A percentile compares a stretch with the other conserved stretches of the same genome.
These are phyloP conservation scores for Netelia fuscicornis DNA, from an alignment of 2,888 invertebrate genomes.

Conservation along the genomic window DNA sequence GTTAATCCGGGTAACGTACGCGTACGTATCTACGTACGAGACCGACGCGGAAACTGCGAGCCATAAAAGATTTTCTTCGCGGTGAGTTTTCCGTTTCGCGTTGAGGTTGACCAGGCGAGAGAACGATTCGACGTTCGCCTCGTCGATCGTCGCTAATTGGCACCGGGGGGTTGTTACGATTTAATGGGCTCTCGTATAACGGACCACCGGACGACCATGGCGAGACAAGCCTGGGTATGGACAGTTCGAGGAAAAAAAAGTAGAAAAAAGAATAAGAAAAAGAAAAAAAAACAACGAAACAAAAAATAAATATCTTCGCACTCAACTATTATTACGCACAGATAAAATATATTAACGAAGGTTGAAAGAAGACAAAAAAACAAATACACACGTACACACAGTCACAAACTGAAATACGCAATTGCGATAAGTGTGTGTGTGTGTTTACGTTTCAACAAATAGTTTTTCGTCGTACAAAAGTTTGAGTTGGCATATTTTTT, in stretches of 20 bases:
- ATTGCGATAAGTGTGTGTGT: background rate
- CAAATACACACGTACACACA: background rate
- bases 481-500: background rate
- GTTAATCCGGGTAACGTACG: background rate
- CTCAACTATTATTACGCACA: slow-evolving; percentile 25
- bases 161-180: slow-evolving; percentile 57
- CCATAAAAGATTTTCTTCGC: slow-evolving; percentile 1
- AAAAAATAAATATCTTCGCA: slow-evolving; percentile 9
- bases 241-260: background rate
- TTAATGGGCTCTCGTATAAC: slow-evolving; percentile 59
- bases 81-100: slow-evolving; percentile 12
- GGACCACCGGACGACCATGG: slow-evolving; percentile 49
- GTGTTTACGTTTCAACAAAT: background rate
- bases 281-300: background rate
- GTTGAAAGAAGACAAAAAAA: slow-evolving; percentile 22
- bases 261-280: background rate
- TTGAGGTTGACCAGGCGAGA: slow-evolving; percentile 22
- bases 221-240: slow-evolving; percentile 4
- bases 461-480: slow-evolving; percentile 48
- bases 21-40: slow-evolving; percentile 35
- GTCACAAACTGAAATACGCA: background rate
- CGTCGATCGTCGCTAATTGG: slow-evolving; percentile 53
- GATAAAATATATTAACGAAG: slow-evolving; percentile 55
- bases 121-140: slow-evolving; percentile 13
- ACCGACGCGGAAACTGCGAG: slow-evolving; percentile 46